Evolutionary conservation across 2,888 invertebrate genomes (phyloP).

Genomic region (Poecilobothrus nobilitatus): DNA sequence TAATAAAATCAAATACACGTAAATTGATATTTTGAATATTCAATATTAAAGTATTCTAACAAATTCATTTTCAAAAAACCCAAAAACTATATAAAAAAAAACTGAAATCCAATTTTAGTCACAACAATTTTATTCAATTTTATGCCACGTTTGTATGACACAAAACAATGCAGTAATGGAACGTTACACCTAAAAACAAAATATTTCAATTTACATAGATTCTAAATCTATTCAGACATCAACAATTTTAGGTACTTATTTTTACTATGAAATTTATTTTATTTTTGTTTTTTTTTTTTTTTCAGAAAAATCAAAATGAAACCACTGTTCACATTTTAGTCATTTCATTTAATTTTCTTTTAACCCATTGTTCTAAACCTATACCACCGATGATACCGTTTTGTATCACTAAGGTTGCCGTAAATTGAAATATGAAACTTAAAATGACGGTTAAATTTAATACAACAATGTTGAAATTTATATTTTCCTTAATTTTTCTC

Average conservation of each 20-base stretch:
- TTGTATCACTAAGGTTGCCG: no score
- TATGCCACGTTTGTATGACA: not conserved
- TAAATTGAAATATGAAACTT: no score
- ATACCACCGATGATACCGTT: no score
- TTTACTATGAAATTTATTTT: not conserved
- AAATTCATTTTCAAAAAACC: not conserved
- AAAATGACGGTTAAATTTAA: no score
- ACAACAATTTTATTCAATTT: not conserved
- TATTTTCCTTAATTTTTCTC: no score
- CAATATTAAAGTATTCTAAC: not conserved
- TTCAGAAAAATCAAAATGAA: not conserved
- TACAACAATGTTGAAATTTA: no score
- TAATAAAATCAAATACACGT: no score
- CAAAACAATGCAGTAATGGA: not conserved
- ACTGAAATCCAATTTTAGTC: not conserved
- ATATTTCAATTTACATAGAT: slow-evolving; percentile 1
- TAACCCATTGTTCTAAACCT: not conserved
- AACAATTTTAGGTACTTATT: not conserved
- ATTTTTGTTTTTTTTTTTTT: no score
- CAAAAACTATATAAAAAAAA: not conserved
- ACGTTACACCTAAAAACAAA: not conserved
- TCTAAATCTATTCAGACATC: not conserved
- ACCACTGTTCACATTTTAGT: not conserved
- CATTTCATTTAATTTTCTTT: no score
- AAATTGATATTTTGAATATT: not conserved